A percentile compares a stretch with the other conserved stretches of the same genome.
Conservation (phyloP, 1,140 invertebrate genomes). For the Battus philenor region DNA sequence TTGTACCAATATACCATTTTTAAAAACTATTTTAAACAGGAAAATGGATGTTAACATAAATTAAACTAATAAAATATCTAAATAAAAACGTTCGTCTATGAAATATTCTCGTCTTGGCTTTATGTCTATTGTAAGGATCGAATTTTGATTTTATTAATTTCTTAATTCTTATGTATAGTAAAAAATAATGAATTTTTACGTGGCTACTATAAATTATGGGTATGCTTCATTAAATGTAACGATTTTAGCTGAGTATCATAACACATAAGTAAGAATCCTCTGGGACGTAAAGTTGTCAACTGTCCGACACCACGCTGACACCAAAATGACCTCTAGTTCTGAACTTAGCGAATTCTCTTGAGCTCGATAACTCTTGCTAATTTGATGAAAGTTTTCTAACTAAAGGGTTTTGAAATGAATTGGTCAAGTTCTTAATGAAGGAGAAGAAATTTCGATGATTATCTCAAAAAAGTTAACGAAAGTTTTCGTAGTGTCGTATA, state of each 20-base stretch:
- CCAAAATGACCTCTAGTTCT: conserved; percentile 9
- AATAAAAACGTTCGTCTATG: no score
- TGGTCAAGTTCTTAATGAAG: conserved; percentile 9
- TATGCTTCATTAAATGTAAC: neutral
- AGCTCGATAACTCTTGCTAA: conserved; percentile 14
- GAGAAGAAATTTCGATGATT: neutral
- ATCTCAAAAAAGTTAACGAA: neutral
- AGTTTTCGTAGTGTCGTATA: no score
- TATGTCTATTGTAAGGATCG: no score
- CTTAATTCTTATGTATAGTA: no score
- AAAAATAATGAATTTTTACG: no score
- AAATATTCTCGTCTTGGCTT: no score
- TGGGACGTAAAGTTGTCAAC: conserved; percentile 2
- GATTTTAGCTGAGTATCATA: neutral
- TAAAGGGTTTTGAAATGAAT: conserved; percentile 11
- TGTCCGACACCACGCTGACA: conserved; percentile 2
- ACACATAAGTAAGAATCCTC: conserved; percentile 5
- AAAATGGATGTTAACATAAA: no score
- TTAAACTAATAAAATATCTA: no score
- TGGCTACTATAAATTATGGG: neutral
- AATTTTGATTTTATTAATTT: no score
- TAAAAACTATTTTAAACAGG: no score
- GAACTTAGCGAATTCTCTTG: conserved; percentile 3
- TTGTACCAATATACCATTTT: no score
- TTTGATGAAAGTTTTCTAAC: conserved; percentile 13